Conservation (phyloP, 2,888 invertebrate species). For the Pinctada fucata region DNA sequence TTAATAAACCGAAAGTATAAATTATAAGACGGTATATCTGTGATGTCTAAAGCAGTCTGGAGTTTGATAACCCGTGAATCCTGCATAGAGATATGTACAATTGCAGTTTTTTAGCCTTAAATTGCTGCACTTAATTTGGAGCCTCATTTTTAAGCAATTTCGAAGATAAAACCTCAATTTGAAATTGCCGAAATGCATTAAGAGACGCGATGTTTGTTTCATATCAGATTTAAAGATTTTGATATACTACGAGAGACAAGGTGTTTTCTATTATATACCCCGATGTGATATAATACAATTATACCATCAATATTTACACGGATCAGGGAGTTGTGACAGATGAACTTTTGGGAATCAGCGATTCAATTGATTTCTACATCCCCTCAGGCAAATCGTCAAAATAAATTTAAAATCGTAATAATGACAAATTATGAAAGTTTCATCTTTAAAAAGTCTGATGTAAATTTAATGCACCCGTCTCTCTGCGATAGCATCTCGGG, state of each 20-base stretch:
- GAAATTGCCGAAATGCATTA: slow-evolving; percentile 20
- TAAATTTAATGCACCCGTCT: slow-evolving; percentile 26
- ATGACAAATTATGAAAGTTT: slow-evolving; percentile 38
- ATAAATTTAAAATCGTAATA: slow-evolving; percentile 32
- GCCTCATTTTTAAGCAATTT: neutral
- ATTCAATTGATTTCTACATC: slow-evolving; percentile 17
- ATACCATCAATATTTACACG: slow-evolving; percentile 9
- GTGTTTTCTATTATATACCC: neutral
- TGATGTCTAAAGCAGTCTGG: neutral
- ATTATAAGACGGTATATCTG: neutral
- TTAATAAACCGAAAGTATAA: neutral
- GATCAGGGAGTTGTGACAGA: slow-evolving; percentile 8
- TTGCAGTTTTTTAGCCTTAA: neutral
- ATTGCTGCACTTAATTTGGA: slow-evolving; percentile 1
- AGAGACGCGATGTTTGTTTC: neutral
- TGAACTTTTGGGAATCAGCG: slow-evolving; percentile 7
- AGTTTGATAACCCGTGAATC: neutral
- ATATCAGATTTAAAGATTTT: neutral
- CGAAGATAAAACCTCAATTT: neutral
- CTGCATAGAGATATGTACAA: neutral
- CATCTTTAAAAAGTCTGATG: slow-evolving; percentile 24
- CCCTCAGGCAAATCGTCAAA: slow-evolving; percentile 7
- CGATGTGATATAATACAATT: neutral
- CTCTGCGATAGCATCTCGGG: slow-evolving; percentile 18
- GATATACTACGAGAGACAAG: neutral